Conservation (phyloP, 2,797 vertebrate species). For the Cuniculus paca region DNA sequence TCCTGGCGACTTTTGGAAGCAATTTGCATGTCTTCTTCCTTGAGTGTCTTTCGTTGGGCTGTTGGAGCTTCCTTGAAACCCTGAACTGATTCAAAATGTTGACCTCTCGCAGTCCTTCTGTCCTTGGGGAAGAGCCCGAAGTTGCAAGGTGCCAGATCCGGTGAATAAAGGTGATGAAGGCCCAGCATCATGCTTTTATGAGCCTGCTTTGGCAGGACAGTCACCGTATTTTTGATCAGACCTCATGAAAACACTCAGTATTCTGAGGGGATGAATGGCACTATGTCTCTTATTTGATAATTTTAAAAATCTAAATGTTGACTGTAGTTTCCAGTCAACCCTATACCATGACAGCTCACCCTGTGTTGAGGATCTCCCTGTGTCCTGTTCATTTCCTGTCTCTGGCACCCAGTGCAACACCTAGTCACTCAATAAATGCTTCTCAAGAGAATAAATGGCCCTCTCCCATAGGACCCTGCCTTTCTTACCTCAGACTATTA, state of each 20-base stretch:
- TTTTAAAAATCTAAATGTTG: not conserved
- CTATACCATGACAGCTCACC: rapidly evolving
- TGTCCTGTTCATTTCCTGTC: not conserved
- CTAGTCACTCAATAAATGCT: not conserved
- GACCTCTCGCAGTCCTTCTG: not conserved
- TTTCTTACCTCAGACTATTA: not conserved
- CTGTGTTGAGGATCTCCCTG: not conserved
- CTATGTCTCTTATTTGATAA: not conserved
- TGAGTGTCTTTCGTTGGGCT: not conserved
- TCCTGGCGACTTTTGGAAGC: not conserved
- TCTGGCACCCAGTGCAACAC: not conserved
- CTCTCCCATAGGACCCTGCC: not conserved
- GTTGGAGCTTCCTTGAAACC: not conserved
- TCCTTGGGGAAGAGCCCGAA: not conserved
- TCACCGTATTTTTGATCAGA: not conserved
- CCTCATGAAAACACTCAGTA: not conserved
- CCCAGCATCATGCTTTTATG: not conserved
- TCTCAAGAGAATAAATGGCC: not conserved
- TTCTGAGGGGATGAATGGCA: not conserved
- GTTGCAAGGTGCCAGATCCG: not conserved
- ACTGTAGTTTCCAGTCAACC: not conserved
- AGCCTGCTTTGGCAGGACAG: not conserved
- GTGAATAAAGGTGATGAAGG: not conserved
- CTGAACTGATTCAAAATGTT: not conserved
- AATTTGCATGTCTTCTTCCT: not conserved